Evolutionary conservation across 2,113 vertebrate genomes (phyloP), one percentile per base, ranked within the genome.

Genomic region (Rhinogobius similis): DNA sequence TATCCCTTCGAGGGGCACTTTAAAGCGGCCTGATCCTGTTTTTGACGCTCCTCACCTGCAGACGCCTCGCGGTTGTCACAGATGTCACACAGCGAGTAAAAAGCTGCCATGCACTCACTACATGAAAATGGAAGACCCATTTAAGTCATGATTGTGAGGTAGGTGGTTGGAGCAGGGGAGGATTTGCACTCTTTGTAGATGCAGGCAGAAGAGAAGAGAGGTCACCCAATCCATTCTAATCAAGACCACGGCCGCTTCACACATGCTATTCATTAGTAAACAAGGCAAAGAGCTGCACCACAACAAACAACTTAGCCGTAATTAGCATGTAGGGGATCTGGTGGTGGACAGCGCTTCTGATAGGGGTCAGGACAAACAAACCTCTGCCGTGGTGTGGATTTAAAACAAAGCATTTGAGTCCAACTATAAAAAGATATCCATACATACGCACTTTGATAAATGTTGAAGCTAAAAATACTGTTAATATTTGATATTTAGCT

Each of bases 191-290:
- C 44, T 75, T 79, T 52, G 12, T 66, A 79, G 70, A 83, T 77
- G 73, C 68, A 71, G 78, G 81, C 70, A 46, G 38, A 65, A 72
- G 81, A 72, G 62, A 79, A 26, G 67, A 81, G 85, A 83, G 87
- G 87, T 87, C 68, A 85, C 79, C 80, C 84, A 87, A 93, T 92
- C 88, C 87, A 86, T 92, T 90, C 78, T 87, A 90, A 92, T 93
- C 88, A 90, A 89, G 81, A 77, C 82, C 72, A 73, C 85, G 76
- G 85, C 86, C 76, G 82, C 72, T 72, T 78, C 86, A 88, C 81
- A 70, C 86, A 82, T 88, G 89, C 70, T 82, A 70, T 90, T 90
- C 82, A 92, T 93, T 92, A 93, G 89, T 79, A 88, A 89, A 86
- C 87, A 88, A 83, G 83, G 72, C 77, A 72, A 82, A 71, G 84